Base-by-base conservation (phyloP, 2,113 vertebrate species). In the Montifringilla adamsi region DNA sequence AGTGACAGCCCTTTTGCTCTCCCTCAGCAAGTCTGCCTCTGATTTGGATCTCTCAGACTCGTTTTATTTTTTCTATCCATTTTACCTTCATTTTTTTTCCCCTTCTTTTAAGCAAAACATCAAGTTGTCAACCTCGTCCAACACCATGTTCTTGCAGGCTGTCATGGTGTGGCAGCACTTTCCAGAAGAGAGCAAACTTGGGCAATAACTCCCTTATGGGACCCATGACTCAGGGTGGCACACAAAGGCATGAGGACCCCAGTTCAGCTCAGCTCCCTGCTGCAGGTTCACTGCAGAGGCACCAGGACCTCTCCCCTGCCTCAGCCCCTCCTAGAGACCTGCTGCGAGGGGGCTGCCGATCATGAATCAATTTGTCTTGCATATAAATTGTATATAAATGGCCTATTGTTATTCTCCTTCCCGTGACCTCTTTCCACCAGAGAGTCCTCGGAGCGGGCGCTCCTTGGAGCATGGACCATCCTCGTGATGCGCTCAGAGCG, bases 331-430 rank as follows among this genome's bases (percentile, higher is more conserved):
- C 52, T 44, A 13, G 76, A 84, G 93, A 43, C 67, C 70, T 0
- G 3, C 67, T 84, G 86, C 81, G 39, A 33, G 31, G 0, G 56
- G 73, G 62, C 89, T 91, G 92, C 93, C 91, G 91, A 86, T 94
- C 91, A 67, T 81, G 92, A 93, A 96, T 96, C 95, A 92, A 96
- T 95, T 96, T 95, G 83, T 86, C 95, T 96, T 95, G 95, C 96
- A 97, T 96, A 96, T 94, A 96, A 96, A 96, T 95, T 86, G 94
- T 95, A 41, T 78, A 91, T 95, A 96, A 97, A 92, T 75, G 90
- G 88, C 64, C 79, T 86, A 93, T 96, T 95, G 87, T 95, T 81
- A 96, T 94, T 97, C 94, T 95, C 94, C 93, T 97, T 96, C 92
- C 76, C 1, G 2, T 95, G 95, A 97, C 96, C 95, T 96, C 92